Conservation (phyloP, 2,888 invertebrate genomes). For the Xanthostigma xanthostigma region DNA sequence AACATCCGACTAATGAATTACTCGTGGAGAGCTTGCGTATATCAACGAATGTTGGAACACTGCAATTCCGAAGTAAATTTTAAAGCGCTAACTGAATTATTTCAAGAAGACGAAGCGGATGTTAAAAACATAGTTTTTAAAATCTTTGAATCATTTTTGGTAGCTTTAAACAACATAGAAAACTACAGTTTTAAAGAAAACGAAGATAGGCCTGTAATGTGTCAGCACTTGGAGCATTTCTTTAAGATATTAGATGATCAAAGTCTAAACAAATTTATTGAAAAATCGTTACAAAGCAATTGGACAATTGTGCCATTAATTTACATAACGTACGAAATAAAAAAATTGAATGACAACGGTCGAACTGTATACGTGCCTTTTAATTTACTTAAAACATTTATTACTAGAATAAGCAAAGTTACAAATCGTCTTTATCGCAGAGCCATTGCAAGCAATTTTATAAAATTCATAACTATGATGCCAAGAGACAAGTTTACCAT, state of each 20-base stretch:
- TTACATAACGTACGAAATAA: no score
- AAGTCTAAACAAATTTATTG: not conserved
- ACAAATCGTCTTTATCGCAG: no score
- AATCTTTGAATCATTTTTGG: not conserved
- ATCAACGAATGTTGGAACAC: conserved; percentile 19
- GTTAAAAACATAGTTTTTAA: not conserved
- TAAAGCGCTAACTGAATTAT: not conserved
- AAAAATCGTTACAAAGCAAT: not conserved
- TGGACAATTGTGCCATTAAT: no score
- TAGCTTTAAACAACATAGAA: conserved; percentile 11
- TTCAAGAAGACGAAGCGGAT: not conserved
- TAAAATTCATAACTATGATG: no score
- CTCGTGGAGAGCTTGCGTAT: conserved; percentile 19
- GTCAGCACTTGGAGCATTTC: conserved; percentile 6
- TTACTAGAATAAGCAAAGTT: no score
- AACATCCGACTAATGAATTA: conserved; percentile 18
- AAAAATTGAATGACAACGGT: no score
- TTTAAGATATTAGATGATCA: not conserved
- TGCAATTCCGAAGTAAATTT: not conserved
- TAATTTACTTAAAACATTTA: no score
- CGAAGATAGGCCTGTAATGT: conserved; percentile 6
- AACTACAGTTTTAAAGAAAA: conserved; percentile 11
- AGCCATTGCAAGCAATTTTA: no score
- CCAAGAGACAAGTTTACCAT: no score
- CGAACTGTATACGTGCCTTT: no score